A percentile compares a stretch with the other conserved stretches of the same genome.
phyloP scores from a whole-genome alignment of 35 echinoderm and acorn worm species.

The Holothuria glaberrima region DNA sequence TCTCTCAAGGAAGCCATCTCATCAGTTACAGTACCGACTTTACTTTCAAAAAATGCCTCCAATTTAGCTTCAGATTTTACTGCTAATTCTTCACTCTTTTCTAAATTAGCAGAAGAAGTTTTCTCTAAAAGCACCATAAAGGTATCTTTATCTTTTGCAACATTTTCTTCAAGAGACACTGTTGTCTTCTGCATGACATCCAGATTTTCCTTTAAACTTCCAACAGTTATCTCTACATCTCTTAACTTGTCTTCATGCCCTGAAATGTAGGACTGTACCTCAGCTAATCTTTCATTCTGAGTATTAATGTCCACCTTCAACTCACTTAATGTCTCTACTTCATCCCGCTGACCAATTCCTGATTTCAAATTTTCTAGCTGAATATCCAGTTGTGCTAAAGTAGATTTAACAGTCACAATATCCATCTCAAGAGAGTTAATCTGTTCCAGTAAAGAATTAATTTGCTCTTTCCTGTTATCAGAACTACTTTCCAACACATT shows the following conservation, averaged over 20 bases:
- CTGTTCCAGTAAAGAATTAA: conserved; percentile 1
- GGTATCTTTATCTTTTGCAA: neutral
- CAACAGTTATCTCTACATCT: neutral
- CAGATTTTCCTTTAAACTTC: neutral
- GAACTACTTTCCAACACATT: conserved; percentile 18
- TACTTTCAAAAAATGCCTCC: neutral
- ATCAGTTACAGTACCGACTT: neutral
- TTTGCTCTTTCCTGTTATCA: conserved; percentile 31
- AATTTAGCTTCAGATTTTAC: neutral
- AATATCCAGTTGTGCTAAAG: neutral
- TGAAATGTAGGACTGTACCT: neutral
- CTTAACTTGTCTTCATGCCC: neutral
- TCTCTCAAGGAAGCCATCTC: neutral
- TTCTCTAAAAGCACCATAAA: conserved; percentile 8
- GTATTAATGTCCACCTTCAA: conserved; percentile 10
- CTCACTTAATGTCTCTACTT: neutral
- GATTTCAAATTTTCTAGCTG: neutral
- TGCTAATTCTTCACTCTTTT: neutral
- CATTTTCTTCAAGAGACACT: neutral
- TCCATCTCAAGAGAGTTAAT: conserved; percentile 33
- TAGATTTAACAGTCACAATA: neutral
- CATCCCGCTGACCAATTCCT: neutral
- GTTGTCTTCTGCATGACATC: neutral
- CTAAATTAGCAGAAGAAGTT: neutral
- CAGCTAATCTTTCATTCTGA: neutral